Evolutionary conservation across 2,888 invertebrate species (phyloP), one percentile per base, ranked within the genome.

Genomic region (Habroteleia sp.): DNA sequence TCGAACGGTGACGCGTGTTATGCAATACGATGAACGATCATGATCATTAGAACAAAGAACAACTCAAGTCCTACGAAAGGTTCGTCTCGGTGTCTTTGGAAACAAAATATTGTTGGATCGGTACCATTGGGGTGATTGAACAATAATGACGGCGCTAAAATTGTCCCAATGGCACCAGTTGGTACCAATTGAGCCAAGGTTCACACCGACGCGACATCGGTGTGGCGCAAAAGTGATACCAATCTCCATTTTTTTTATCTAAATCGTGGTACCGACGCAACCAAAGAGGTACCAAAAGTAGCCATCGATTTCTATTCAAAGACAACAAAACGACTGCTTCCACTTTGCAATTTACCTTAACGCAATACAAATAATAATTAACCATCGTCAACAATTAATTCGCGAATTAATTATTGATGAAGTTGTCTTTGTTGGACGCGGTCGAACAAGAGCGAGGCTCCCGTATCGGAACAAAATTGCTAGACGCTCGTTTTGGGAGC

Each of bases 371-470:
- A 60, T 50, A 41, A 42, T 35, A 54, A 10, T 46, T 46, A 54
- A 65, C 58, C 6, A 60, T 56, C 39, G 3, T 10, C 50, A 60
- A 48, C 33, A 52, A 54, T 42, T 60, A 29, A 37, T 20, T 20
- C n/a, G n/a, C n/a, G n/a, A n/a, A n/a, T 25, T 44, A 46, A 46
- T 29, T 48, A 54, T 79, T 81, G 73, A 75, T 71, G 74, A 79
- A 77, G 77, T 80, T 83, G 81, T 84, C 83, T 85, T 84, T 84
- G 82, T 78, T 76, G 77, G 75, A 80, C 81, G 81, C 82, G 80
- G 78, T 77, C 82, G 79, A 81, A 68, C 81, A 75, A 77, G 81
- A 76, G 80, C 80, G 42, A 69, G 69, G 52, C 71, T 69, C 48
- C 42, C 29, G 17, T 23, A 2, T 7, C 27, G 23, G 42, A 33